phyloP scores from a whole-genome alignment of 2,113 vertebrate species.

The Lagopus muta region DNA sequence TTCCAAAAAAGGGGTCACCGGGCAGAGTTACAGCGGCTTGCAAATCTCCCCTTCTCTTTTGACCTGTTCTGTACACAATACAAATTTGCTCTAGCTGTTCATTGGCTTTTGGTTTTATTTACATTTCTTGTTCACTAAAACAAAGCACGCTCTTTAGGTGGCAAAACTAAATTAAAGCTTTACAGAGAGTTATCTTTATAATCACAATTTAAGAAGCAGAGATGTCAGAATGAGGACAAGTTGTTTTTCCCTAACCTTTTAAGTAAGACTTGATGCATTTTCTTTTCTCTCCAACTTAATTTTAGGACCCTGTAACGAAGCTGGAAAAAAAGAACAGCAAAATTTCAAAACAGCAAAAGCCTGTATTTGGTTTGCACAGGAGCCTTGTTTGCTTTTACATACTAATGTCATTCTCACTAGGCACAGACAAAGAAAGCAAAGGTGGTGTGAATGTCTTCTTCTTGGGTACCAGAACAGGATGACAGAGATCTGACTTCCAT shows the following conservation, averaged over 20 bases:
- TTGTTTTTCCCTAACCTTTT: not conserved
- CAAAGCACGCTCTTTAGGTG: not conserved
- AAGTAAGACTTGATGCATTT: not conserved
- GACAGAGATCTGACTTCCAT: not conserved
- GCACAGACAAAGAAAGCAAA: not conserved
- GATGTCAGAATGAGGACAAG: not conserved
- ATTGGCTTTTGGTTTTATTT: not conserved
- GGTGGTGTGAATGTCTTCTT: not conserved
- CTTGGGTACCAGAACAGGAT: not conserved
- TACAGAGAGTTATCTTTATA: not conserved
- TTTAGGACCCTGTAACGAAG: not conserved
- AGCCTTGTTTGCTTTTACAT: not conserved
- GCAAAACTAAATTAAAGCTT: not conserved
- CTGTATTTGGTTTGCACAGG: not conserved
- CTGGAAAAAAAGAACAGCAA: not conserved
- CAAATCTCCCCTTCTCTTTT: not conserved
- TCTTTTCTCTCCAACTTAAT: not conserved
- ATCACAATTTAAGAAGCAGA: not conserved
- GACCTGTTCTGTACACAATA: not conserved
- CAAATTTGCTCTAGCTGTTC: not conserved
- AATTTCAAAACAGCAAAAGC: not conserved
- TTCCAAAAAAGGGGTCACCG: constrained; percentile 48
- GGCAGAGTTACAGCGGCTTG: constrained; percentile 17
- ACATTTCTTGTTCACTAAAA: not conserved
- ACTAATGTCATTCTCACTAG: not conserved